A percentile compares a stretch with the other conserved stretches of the same genome.
Conservation (phyloP, 2,888 invertebrate genomes). For the Lepetodrilus schrolli region DNA sequence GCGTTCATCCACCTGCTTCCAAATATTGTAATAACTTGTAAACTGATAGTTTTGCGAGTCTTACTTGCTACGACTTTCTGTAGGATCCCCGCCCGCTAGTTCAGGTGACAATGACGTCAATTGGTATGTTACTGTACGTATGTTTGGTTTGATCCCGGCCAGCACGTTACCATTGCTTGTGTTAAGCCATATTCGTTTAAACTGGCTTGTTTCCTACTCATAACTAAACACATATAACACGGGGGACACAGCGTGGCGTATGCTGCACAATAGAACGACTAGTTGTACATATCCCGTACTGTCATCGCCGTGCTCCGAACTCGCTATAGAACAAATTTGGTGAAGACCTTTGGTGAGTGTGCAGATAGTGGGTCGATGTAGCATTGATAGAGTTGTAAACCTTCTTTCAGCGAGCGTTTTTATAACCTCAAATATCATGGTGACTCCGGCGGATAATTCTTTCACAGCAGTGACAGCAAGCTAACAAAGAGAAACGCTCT, state of each 20-base stretch:
- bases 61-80: no score
- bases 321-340: neutral
- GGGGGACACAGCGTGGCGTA: neutral
- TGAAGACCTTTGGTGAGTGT: neutral
- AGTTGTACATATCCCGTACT: neutral
- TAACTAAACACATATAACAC: neutral
- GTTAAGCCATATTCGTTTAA: neutral
- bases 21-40: no score
- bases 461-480: neutral
- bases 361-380: neutral
- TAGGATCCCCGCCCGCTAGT: no score
- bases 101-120: no score
- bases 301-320: neutral
- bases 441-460: constrained; percentile 13
- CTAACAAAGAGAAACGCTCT: neutral
- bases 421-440: constrained; percentile 18
- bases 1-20: no score
- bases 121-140: no score
- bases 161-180: no score
- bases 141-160: no score
- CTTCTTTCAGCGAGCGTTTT: constrained; percentile 13
- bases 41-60: no score
- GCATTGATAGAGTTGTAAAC: constrained; percentile 16
- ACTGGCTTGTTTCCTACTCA: neutral
- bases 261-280: neutral